Base-by-base conservation (phyloP, 2,113 vertebrate species). In the Columbina picui region DNA sequence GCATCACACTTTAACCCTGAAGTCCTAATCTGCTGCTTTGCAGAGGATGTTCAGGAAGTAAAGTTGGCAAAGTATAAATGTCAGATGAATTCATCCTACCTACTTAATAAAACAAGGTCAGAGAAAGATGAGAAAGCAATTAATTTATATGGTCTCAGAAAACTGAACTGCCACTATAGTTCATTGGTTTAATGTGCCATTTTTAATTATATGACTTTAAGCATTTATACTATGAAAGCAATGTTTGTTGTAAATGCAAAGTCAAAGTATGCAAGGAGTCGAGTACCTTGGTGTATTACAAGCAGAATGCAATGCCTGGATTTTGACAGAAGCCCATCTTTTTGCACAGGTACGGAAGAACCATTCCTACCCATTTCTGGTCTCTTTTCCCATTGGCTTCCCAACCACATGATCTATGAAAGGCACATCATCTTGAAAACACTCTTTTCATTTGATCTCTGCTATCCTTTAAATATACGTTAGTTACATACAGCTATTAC, bases 91-190 rank as follows among this genome's bases (percentile, higher is more conserved):
- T 94, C 93, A 76, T 88, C 78, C 89, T 78, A 83, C 53, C 95
- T 90, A 32, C 81, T 85, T 89, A 70, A 38, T 15, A 7, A 90
- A 93, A 59, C 95, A 95, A 97, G 96, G 97, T 93, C 95, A 96
- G 64, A 84, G 64, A 89, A 90, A 20, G 73, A 93, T 82, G 63
- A 88, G 61, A 91, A 86, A 67, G 43, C 0, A 0, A 95, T 97
- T 91, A 97, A 91, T 78, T 94, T 87, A 84, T 83, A 91, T 68
- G 50, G 86, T 38, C 75, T 88, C 14, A 55, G 86, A 96, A 90
- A 90, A 86, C 49, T 32, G 73, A 92, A 36, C 88, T 80, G 27
- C 13, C 45, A 25, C 55, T 79, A 22, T 84, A 95, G 79, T 65
- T 94, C 75, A 84, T 79, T 74, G 57, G 36, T 52, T 90, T 84